Evolutionary conservation across 1,140 invertebrate genomes (phyloP).

Genomic region (Orius insidiosus): DNA sequence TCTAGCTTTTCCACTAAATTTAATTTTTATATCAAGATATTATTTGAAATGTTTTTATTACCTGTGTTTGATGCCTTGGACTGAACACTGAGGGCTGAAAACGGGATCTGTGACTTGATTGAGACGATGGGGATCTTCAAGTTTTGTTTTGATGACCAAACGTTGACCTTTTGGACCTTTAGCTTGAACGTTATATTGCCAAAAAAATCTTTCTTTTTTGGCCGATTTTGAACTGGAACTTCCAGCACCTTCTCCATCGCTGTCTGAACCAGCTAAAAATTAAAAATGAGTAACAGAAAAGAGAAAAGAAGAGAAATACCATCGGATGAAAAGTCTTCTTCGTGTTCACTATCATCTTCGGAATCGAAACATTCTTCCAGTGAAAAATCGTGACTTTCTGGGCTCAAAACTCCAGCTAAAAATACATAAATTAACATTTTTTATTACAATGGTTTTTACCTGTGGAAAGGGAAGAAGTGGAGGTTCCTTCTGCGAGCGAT

Average conservation of each 20-base stretch:
- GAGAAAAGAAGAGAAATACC: constrained; percentile 25
- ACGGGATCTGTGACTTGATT: constrained; percentile 83
- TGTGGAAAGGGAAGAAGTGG: constrained; percentile 66
- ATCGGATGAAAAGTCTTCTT: constrained; percentile 70
- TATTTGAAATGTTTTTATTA: constrained; percentile 23
- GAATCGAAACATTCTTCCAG: constrained; percentile 66
- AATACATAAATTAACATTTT: not conserved
- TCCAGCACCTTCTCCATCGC: constrained; percentile 35
- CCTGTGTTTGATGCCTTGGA: constrained; percentile 80
- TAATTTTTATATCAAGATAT: not conserved
- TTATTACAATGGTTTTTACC: not conserved
- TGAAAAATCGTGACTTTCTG: constrained; percentile 59
- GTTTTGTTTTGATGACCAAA: constrained; percentile 59
- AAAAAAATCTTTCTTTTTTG: constrained; percentile 82
- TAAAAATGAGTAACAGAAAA: not conserved
- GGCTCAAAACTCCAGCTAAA: constrained; percentile 55
- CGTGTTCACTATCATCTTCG: constrained; percentile 64
- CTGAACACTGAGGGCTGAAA: constrained; percentile 73
- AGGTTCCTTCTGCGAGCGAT: constrained; percentile 65
- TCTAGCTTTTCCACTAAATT: constrained; percentile 71
- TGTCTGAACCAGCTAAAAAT: constrained; percentile 36
- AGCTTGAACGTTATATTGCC: constrained; percentile 97
- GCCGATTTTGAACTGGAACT: constrained; percentile 25
- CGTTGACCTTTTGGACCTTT: constrained; percentile 92
- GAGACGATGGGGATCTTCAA: constrained; percentile 82